These are phyloP conservation scores for Dromas ardeola DNA, from an alignment of 2,113 vertebrate species.

Conservation along the genomic window DNA sequence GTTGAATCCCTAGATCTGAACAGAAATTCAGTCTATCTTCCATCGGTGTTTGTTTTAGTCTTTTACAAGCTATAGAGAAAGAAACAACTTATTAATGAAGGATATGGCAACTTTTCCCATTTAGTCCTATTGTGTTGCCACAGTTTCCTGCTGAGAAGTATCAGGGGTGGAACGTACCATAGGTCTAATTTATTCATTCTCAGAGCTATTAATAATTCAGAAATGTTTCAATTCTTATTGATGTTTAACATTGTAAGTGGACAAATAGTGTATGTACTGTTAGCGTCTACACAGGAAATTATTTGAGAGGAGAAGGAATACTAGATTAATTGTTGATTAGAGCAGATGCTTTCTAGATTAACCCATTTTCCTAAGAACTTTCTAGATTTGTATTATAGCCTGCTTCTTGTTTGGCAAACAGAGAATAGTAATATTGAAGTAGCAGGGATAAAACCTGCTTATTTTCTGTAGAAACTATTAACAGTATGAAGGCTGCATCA, in stretches of 20 bases:
- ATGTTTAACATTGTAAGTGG: not conserved
- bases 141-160: not conserved
- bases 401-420: not conserved
- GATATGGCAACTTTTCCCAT: not conserved
- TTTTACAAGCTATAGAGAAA: not conserved
- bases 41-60: not conserved
- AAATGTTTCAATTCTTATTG: slow-evolving; percentile 13
- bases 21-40: not conserved
- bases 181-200: not conserved
- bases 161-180: not conserved
- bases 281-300: not conserved
- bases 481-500: not conserved
- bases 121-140: not conserved
- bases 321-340: not conserved
- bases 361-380: not conserved
- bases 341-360: not conserved
- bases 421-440: not conserved
- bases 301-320: not conserved
- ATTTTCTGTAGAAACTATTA: not conserved
- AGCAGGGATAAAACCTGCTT: not conserved
- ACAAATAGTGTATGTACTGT: not conserved
- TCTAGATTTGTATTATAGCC: not conserved
- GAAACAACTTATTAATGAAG: not conserved
- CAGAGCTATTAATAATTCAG: slow-evolving; percentile 46
- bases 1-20: not conserved